Evolutionary conservation across 2,113 vertebrate species (phyloP), one percentile per base, ranked within the genome.

Genomic region (Regulus satrapa): DNA sequence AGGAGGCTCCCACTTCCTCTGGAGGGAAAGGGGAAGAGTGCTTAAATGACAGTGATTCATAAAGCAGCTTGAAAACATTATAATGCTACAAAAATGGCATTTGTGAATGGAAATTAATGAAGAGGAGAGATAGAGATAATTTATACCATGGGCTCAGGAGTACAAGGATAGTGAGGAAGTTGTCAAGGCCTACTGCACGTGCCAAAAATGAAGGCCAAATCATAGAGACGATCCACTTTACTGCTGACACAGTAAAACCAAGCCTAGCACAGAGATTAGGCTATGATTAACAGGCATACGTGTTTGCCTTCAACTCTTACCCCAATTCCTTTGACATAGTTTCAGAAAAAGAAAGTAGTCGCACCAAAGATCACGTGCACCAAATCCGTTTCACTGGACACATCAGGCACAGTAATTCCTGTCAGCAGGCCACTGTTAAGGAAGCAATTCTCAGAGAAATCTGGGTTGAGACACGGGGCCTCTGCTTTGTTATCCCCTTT

Each of bases 41-140:
- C 20, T 89, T 81, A 85, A 85, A 92, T 48, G 69, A 77, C 64
- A 87, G 23, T 66, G 59, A 71, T 71, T 89, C 59, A 68, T 81
- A 77, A 69, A 43, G 32, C 6, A 16, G 64, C 41, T 89, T 87
- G 64, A 58, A 94, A 89, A 87, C 34, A 26, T 69, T 34, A 31
- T 54, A 76, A 55, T 46, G 25, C 40, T 23, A 66, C 16, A 19
- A 55, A 94, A 89, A 79, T 51, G 24, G 12, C 45, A 64, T 72
- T 31, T 83, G 56, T 52, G 45, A 76, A 75, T 9, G 36, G 45
- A 66, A 75, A 72, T 71, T 71, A 38, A 3, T 40, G 25, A 83
- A 92, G 18, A 76, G n/a, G 13, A 63, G 28, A 61, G 18, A 31
- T 10, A 40, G n/a, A 64, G 17, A 45, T 64, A 45, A 55, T 90